Base-by-base conservation (phyloP, 2,113 vertebrate genomes). In the Coryphaenoides rupestris region DNA sequence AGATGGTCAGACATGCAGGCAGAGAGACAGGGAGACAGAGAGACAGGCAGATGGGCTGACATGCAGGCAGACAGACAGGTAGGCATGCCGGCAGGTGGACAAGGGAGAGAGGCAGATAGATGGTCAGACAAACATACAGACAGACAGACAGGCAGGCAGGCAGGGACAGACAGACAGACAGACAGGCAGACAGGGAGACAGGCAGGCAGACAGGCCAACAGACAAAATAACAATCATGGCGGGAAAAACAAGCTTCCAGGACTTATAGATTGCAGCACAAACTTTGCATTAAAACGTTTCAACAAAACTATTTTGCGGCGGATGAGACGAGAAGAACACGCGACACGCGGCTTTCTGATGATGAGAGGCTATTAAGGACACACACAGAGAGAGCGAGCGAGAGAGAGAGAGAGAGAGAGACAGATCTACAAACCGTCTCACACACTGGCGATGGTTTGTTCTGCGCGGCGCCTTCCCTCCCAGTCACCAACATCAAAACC, bases 401-500 rank as follows among this genome's bases (percentile, higher is more conserved):
- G 28, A 74, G 73, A 81, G 74, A 33, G 28, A 74, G 73, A 81
- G 74, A 33, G 28, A 74, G 73, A 81, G 74, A n/a, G n/a, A n/a
- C n/a, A n/a, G n/a, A 69, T 70, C 66, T 70, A 73, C 73, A 70
- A 80, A 60, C 72, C 76, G 75, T 81, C 77, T 33, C 28, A 33
- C 28, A 33, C 5, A 33, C 28, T 33, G 28, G 5, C 28, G 10
- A 70, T 67, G 75, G 74, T 71, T 75, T 79, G 65, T 82, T 78
- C 74, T 74, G 58, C 65, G 61, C 60, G 50, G 76, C 77, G 74
- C 69, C 86, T 78, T 80, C 64, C 69, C 86, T 78, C 79, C 64
- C 69, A 77, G 71, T 84, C 76, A 75, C 46, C 26, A 74, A 78
- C 83, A 87, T 84, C 84, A 83, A 83, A 87, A 82, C 81, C 78